Percentiles rank a stretch among this genome's conserved stretches.
phyloP scores from a whole-genome alignment of 2,888 invertebrate species.

The Protophormia terraenovae region DNA sequence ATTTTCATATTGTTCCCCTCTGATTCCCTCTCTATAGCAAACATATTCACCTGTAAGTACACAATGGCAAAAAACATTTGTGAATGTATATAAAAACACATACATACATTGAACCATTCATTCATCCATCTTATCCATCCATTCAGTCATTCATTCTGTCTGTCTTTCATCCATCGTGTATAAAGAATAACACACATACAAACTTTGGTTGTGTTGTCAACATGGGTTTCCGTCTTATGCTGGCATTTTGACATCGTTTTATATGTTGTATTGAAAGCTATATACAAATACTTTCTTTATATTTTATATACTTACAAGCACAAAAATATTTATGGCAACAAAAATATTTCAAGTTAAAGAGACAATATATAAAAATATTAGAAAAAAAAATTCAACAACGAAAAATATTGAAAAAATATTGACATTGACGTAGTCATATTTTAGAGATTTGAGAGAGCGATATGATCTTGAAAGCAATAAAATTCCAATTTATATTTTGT shows the following conservation, averaged over 20 bases:
- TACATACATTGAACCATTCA: conserved; percentile 4
- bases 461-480: conserved; percentile 43
- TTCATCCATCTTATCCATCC: conserved; percentile 33
- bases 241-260: conserved; percentile 60
- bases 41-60: not conserved
- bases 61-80: not conserved
- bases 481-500: conserved; percentile 47
- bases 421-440: conserved; percentile 37
- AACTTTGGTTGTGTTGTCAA: conserved; percentile 19
- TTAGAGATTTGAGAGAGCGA: conserved; percentile 15
- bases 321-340: not conserved
- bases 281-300: conserved; percentile 1
- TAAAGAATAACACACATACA: too few relatives aligned
- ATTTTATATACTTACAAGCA: conserved; percentile 14
- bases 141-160: too few relatives aligned
- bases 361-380: not conserved
- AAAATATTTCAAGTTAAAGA: not conserved
- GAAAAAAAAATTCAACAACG: not conserved
- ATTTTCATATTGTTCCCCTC: not conserved
- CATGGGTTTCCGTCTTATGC: conserved; percentile 40
- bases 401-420: not conserved
- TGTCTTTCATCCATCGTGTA: too few relatives aligned
- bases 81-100: not conserved
- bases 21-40: not conserved
- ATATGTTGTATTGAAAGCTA: conserved; percentile 25